Conservation (phyloP, 2,113 vertebrate species). For the Piaya cayana region DNA sequence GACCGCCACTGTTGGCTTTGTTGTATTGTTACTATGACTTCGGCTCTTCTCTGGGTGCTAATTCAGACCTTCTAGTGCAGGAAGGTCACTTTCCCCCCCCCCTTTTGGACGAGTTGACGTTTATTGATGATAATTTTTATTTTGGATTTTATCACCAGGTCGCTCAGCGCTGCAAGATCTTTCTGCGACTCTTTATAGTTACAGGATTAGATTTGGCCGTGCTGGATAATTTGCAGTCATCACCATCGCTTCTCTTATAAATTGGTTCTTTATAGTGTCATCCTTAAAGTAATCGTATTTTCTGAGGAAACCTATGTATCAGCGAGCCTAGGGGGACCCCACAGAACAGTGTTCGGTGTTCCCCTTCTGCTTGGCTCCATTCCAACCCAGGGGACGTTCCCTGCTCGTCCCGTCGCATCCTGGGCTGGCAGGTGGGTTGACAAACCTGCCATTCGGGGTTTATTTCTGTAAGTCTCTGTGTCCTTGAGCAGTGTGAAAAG, state of each 20-base stretch:
- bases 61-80: neutral
- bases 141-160: neutral
- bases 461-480: constrained; percentile 12
- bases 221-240: neutral
- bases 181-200: neutral
- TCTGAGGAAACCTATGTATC: no score
- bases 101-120: neutral
- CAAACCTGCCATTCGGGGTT: neutral
- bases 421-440: neutral
- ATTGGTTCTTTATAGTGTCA: no score
- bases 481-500: neutral
- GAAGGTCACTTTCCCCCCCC: neutral
- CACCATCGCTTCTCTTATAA: neutral
- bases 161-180: neutral
- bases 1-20: neutral
- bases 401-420: neutral
- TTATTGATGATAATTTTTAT: constrained; percentile 20
- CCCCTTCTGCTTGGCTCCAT: neutral
- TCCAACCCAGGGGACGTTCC: neutral
- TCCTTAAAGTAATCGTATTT: no score
- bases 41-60: neutral
- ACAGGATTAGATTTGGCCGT: neutral
- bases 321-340: neutral
- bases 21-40: neutral
- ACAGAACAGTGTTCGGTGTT: neutral